Evolutionary conservation across 2,797 vertebrate species (phyloP).

Genomic region (Bradypodion pumilum): DNA sequence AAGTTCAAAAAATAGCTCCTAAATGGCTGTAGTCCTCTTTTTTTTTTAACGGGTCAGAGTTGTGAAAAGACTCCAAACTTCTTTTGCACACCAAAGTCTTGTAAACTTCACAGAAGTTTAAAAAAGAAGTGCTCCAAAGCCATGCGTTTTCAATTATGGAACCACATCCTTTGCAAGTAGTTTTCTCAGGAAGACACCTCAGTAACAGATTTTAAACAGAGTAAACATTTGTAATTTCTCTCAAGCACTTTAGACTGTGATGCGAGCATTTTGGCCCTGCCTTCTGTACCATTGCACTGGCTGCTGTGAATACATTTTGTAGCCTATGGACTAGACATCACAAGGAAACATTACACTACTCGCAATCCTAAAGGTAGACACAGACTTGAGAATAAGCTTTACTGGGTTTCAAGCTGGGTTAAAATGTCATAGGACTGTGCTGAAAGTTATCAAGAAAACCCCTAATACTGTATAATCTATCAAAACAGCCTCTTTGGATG

Average conservation of each 20-base stretch:
- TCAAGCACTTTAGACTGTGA: neutral
- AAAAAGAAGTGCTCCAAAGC: neutral
- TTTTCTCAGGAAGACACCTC: neutral
- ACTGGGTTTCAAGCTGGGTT: neutral
- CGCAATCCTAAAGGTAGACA: neutral
- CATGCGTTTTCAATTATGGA: neutral
- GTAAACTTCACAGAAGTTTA: neutral
- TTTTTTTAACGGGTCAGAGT: neutral
- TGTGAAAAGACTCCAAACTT: neutral
- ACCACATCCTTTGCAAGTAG: neutral
- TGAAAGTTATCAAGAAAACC: neutral
- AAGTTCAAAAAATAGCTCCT: neutral
- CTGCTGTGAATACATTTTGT: neutral
- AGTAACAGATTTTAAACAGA: neutral
- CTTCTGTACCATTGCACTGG: neutral
- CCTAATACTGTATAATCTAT: too few relatives aligned
- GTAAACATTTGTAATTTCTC: neutral
- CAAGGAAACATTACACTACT: neutral
- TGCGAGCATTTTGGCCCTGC: neutral
- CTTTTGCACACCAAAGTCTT: neutral
- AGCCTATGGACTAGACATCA: too few relatives aligned
- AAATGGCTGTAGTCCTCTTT: neutral
- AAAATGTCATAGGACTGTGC: neutral
- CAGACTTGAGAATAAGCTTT: neutral
- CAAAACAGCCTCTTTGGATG: too few relatives aligned